Percentiles rank a stretch among this genome's conserved stretches.
Conservation (phyloP, 2,797 vertebrate genomes). For the Peromyscus aztecus region DNA sequence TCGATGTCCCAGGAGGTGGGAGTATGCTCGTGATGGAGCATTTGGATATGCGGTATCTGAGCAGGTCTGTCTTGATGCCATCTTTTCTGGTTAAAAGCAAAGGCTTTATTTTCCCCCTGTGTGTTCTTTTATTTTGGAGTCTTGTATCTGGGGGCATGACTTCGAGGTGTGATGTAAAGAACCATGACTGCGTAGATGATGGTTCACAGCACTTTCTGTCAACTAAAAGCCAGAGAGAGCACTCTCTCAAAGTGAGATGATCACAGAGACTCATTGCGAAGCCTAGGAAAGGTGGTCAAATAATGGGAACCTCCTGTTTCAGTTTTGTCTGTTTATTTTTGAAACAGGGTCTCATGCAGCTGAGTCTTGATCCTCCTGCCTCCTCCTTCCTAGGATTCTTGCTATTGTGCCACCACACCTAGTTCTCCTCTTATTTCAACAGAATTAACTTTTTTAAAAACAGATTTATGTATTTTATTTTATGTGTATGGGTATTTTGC, state of each 20-base stretch:
- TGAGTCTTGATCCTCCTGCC: neutral
- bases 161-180: neutral
- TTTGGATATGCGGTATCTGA: conserved; percentile 94
- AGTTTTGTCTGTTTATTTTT: neutral
- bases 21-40: conserved; percentile 95
- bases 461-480: neutral
- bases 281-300: neutral
- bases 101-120: conserved; percentile 27
- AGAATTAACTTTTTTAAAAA: neutral
- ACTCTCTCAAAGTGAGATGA: neutral
- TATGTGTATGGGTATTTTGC: neutral
- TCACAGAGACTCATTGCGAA: neutral
- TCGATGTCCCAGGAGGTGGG: conserved; percentile 90
- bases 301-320: neutral
- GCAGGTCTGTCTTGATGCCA: conserved; percentile 87
- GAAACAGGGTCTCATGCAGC: neutral
- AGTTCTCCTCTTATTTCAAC: too few species aligned
- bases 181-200: fast-evolving
- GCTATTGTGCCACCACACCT: neutral
- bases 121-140: neutral
- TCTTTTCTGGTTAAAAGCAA: neutral
- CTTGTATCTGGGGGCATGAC: neutral
- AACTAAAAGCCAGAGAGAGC: neutral
- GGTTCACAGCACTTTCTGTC: neutral
- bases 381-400: neutral